Evolutionary conservation across 1,140 invertebrate species (phyloP), one percentile per base, ranked within the genome.

Genomic region (Tribolium castaneum): DNA sequence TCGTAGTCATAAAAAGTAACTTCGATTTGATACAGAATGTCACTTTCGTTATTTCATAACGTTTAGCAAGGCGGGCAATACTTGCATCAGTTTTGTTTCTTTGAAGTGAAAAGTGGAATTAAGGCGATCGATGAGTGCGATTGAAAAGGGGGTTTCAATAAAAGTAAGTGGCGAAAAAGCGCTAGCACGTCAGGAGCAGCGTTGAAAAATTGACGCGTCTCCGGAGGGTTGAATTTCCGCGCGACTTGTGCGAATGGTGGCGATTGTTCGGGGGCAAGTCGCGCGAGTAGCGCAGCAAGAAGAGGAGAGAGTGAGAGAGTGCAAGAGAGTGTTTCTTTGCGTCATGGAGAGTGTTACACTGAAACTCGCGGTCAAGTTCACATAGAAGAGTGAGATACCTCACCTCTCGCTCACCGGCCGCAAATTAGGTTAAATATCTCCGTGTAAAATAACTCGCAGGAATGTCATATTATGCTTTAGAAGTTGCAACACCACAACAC

Each of bases 1-100:
- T 72, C 62, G 49, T 75, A 79, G 49, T 79, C 78, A 49, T 79
- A 71, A 75, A 79, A 79, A 71, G 35, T 75, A 79, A 71, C 66
- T 56, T 72, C 70, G 75, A 54, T 75, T 78, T 78, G 59, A 70
- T 70, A 75, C 50, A 78, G 72, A 78, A 78, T 78, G 77, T 75
- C 72, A 79, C 78, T 79, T 79, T 79, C 78, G 73, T 79, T 79
- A 75, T 79, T 79, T 79, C 78, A 70, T 79, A 79, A 79, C 51
- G 50, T 75, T 72, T 35, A 50, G 49, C 19, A 45, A 56, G 70
- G 70, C 70, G 25, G 70, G 70, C 71, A 77, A 78, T 62, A 78
- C 70, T 78, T 78, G 76, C 70, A 51, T 73, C 70, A 78, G 70
- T 62, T 78, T 78, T 59, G 62, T 70, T 70, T 70, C 34, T 76